A percentile compares a stretch with the other conserved stretches of the same genome.
Evolutionary conservation across 2,113 vertebrate species (phyloP).

Genomic region (Scatophagus argus): DNA sequence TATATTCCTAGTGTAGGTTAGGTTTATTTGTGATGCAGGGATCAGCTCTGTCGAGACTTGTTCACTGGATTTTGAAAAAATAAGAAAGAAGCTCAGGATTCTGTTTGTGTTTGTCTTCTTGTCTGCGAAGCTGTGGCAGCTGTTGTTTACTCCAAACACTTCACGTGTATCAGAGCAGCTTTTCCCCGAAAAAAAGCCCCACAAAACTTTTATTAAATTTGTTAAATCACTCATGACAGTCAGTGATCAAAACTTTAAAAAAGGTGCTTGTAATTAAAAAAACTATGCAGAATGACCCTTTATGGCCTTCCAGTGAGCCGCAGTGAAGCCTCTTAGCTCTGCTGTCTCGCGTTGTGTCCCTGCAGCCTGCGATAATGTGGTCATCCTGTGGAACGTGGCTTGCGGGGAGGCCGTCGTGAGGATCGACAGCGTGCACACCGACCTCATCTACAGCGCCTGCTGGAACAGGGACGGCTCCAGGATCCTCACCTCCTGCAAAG

Average conservation of each 20-base stretch:
- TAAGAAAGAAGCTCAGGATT: no score
- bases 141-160: not conserved
- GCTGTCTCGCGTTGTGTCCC: not conserved
- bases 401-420: slow-evolving; percentile 82
- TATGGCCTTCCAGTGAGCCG: no score
- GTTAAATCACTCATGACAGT: no score
- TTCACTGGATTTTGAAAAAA: no score
- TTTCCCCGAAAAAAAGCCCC: no score
- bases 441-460: slow-evolving; percentile 90
- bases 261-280: no score
- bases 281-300: no score
- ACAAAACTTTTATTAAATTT: no score
- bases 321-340: not conserved
- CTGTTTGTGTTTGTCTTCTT: no score
- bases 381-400: slow-evolving; percentile 91
- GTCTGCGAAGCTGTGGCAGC: not conserved
- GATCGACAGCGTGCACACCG: slow-evolving; percentile 87
- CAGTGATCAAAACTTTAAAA: no score
- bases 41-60: not conserved
- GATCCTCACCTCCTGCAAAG: slow-evolving; percentile 90
- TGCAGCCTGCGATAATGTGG: slow-evolving; percentile 89
- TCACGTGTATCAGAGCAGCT: not conserved
- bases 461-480: slow-evolving; percentile 89
- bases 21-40: not conserved
- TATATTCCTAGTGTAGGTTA: not conserved